Base-by-base conservation (phyloP, 1,140 invertebrate genomes). In the Drosophila orosa region DNA sequence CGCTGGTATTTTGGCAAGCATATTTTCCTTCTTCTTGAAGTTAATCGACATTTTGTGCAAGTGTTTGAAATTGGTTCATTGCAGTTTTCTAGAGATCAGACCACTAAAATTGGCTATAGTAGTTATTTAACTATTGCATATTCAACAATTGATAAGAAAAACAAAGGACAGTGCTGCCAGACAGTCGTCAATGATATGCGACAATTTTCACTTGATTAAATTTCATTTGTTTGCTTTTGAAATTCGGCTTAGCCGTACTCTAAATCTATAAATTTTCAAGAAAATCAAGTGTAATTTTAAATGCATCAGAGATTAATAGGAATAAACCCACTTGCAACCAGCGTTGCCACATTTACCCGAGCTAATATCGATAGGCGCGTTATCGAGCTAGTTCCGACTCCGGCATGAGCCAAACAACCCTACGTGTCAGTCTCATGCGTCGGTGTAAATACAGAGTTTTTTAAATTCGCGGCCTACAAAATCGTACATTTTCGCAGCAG, bases 391-490 rank as follows among this genome's bases (percentile, higher is more conserved):
- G 22, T 58, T 54, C 37, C 52, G 24, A n/a, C 13, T 62, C 37
- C 22, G 31, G n/a, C 56, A 31, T 24, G 47, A 59, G 42, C 42
- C 19, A 59, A 59, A 61, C 58, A 61, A 52, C 59, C 65, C 60
- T 69, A 69, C 66, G 66, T 69, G 66, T 69, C 66, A 69, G 42
- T 72, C 65, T 72, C 68, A 69, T 73, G 68, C 62, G 68, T 68
- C 68, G 63, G 59, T 77, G 78, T 84, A 79, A 84, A 75, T 84
- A 82, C 73, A 81, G 48, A 76, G 63, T 69, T 81, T 81, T 82
- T 84, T 77, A 80, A 68, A 67, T 71, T 82, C 61, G 57, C 81
- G 82, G 82, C 56, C 56, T 73, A 60, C 60, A 74, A 86, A 86
- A 63, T 67, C 17, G 56, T 54, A 19, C 24, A 58, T 62, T 67